Evolutionary conservation across 2,113 vertebrate species (phyloP).

Genomic region (Sprattus sprattus): DNA sequence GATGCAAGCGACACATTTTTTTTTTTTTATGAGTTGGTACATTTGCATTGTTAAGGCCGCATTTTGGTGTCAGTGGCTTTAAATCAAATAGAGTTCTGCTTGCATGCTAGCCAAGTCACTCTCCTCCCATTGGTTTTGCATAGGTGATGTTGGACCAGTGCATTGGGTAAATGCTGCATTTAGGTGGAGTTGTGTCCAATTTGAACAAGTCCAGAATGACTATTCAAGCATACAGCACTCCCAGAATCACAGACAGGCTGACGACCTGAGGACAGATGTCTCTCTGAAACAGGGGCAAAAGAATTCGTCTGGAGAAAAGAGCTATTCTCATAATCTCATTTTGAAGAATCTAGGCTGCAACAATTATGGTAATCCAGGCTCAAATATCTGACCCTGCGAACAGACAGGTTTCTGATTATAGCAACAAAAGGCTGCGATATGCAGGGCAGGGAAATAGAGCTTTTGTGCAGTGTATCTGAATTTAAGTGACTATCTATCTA

Average conservation of each 20-base stretch:
- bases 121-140: not conserved
- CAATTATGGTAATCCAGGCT: slow-evolving; percentile 53
- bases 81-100: not conserved
- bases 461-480: not conserved
- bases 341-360: slow-evolving; percentile 44
- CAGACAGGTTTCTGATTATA: slow-evolving; percentile 27
- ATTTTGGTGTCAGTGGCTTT: not conserved
- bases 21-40: not conserved
- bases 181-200: not conserved
- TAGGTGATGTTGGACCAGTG: not conserved
- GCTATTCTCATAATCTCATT: slow-evolving; percentile 48
- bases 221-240: not conserved
- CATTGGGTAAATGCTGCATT: not conserved
- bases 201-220: not conserved
- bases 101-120: not conserved
- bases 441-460: not conserved
- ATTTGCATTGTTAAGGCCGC: not conserved
- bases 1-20: not conserved
- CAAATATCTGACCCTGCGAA: slow-evolving; percentile 36
- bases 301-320: slow-evolving; percentile 4
- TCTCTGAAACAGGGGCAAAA: slow-evolving; percentile 23
- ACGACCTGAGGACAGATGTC: slow-evolving; percentile 35
- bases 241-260: slow-evolving; percentile 30
- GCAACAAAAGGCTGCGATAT: slow-evolving; percentile 18
- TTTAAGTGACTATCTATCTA: not conserved